Percentiles rank a stretch among this genome's conserved stretches.
These are phyloP conservation scores for Todiramphus chloris DNA, from an alignment of 2,113 vertebrate genomes.

Conservation along the genomic window DNA sequence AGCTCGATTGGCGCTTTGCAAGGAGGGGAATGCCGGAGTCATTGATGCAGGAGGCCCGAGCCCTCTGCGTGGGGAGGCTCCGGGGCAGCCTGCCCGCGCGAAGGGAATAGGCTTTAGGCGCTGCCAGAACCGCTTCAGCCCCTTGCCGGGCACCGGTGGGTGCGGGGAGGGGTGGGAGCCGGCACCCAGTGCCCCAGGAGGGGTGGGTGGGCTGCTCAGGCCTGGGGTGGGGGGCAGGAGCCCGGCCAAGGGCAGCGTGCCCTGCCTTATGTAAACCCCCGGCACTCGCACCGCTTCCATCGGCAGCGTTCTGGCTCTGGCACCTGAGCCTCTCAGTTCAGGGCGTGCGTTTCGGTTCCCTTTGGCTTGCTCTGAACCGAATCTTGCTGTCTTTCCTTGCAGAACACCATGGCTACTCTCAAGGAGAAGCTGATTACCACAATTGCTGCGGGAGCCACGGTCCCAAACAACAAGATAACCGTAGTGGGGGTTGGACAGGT, in stretches of 20 bases:
- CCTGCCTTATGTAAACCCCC: not conserved
- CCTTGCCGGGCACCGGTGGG: not conserved
- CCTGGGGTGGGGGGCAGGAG: not conserved
- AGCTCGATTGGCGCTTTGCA: too few relatives aligned
- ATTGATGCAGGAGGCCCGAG: fast-evolving
- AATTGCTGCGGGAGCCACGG: conserved; percentile 15
- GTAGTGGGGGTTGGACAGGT: conserved; percentile 94
- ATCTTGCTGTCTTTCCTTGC: not conserved
- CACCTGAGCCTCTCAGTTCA: not conserved
- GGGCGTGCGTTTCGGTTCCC: fast-evolving
- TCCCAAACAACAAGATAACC: conserved; percentile 91
- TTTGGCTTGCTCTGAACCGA: not conserved
- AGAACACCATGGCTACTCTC: conserved; percentile 86
- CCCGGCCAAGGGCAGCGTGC: not conserved
- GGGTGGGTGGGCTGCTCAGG: not conserved
- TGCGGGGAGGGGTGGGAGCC: too few relatives aligned
- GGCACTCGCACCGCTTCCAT: not conserved
- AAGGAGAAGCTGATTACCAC: conserved; percentile 87
- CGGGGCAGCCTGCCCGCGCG: fast-evolving
- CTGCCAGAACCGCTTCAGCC: not conserved
- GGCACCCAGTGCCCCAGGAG: fast-evolving
- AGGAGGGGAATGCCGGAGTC: not conserved
- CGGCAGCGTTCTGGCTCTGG: not conserved
- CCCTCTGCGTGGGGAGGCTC: not conserved
- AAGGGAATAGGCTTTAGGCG: fast-evolving